These are phyloP conservation scores for Batillaria attramentaria DNA, from an alignment of 1,140 invertebrate genomes.

Conservation along the genomic window DNA sequence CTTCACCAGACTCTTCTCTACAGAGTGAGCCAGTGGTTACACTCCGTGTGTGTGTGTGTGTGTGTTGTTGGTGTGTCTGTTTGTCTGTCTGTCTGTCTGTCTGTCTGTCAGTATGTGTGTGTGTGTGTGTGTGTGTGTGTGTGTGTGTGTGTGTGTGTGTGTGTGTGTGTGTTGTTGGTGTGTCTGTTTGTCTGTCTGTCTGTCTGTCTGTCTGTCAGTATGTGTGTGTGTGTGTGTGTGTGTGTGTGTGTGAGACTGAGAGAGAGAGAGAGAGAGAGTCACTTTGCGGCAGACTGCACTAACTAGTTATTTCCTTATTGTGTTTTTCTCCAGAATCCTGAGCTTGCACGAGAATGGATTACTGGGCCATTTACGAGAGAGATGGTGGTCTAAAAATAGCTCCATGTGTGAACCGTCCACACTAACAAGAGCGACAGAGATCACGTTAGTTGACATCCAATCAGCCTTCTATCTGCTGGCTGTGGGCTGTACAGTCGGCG, in stretches of 20 bases:
- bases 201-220: neutral
- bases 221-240: constrained; percentile 10
- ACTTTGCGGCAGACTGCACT: neutral
- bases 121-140: constrained; percentile 15
- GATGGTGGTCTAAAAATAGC: constrained; percentile 41
- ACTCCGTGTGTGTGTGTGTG: neutral
- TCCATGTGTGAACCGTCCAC: constrained; percentile 30
- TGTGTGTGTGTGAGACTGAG: neutral
- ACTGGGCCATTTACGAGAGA: constrained; percentile 42
- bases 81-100: neutral
- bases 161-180: neutral
- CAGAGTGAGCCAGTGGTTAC: constrained; percentile 35
- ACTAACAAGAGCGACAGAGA: constrained; percentile 27
- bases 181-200: neutral
- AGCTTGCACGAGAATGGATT: constrained; percentile 46
- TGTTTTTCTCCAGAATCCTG: constrained; percentile 46
- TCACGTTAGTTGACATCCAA: constrained; percentile 43
- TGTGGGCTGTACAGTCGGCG: constrained; percentile 32
- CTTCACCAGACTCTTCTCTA: constrained; percentile 42
- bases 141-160: neutral
- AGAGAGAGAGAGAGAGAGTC: neutral
- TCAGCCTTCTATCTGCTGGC: constrained; percentile 44
- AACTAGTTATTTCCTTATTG: neutral
- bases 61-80: neutral
- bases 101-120: neutral